Conservation (phyloP, 2,797 vertebrate species). For the Hapalemur alaotrensis region DNA sequence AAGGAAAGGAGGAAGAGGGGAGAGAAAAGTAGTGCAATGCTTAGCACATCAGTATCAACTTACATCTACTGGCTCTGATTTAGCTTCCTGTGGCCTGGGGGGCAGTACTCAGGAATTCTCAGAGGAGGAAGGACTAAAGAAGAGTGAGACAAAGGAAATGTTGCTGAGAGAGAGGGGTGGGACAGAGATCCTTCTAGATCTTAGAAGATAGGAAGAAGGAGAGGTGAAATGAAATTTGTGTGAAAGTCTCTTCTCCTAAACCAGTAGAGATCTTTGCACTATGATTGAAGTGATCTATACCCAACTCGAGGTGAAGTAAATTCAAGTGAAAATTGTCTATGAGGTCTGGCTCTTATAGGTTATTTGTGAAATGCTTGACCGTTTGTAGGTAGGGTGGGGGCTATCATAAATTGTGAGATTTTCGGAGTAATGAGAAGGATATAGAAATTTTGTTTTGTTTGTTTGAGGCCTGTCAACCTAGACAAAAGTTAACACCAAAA, state of each 20-base stretch:
- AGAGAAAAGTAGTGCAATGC: not conserved
- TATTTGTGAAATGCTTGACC: not conserved
- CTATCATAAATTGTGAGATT: not conserved
- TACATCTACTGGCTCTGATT: not conserved
- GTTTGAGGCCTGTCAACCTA: not conserved
- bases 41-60: not conserved
- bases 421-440: not conserved
- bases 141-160: not conserved
- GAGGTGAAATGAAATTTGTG: not conserved
- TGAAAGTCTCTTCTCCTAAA: not conserved
- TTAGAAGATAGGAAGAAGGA: not conserved
- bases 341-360: not conserved
- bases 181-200: not conserved
- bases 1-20: not conserved
- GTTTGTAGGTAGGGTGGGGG: not conserved
- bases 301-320: not conserved
- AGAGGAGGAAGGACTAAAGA: not conserved
- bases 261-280: not conserved
- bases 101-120: not conserved
- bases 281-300: not conserved
- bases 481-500: not conserved
- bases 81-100: too few species aligned
- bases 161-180: not conserved
- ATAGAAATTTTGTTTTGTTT: not conserved
- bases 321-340: not conserved